Base-by-base conservation (phyloP, 1,140 invertebrate species). In the Aphis craccivora region DNA sequence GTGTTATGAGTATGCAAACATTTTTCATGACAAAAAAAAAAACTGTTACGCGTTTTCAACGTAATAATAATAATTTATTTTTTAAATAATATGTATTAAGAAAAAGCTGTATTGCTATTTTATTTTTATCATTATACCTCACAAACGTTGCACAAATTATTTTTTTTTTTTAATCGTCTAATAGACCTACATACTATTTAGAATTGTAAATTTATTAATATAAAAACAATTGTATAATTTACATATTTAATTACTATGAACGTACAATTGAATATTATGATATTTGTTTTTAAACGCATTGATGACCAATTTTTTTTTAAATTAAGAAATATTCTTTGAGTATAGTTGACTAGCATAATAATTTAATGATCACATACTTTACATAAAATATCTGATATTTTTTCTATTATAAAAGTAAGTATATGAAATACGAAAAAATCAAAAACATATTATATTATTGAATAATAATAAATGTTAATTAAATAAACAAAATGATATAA, bases 1-100 rank as follows among this genome's bases (percentile, higher is more conserved):
- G 76, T 43, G 35, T 84, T 86, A 86, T 84, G n/a, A 86, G 81
- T 55, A 55, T 93, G 81, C n/a, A 55, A 83, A 90, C 89, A 90
- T 90, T 90, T 67, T 91, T 91, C 67, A 81, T 83, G 90, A 37
- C 60, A 60, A 35, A 91, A n/a, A 35, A 91, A n/a, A 76, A 76
- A 91, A 76, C 40, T 30, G 23, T 91, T 67, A 76, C 11, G 37
- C 67, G n/a, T 67, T 90, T 91, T 91, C n/a, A 90, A 76, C 37
- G 55, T 45, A 43, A 91, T 76, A 35, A 90, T 81, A 91, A 51
- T 81, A 45, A 43, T 67, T 67, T 43, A 30, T 67, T 81, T 35
- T 35, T 43, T 90, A 30, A 43, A 90, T 51, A 89, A 89, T 43
- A 90, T 90, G 30, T 90, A 43, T 90, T 60, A 90, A 60, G 25